Base-by-base conservation (phyloP, 2,797 vertebrate genomes). In the Macroramphosus scolopax region DNA sequence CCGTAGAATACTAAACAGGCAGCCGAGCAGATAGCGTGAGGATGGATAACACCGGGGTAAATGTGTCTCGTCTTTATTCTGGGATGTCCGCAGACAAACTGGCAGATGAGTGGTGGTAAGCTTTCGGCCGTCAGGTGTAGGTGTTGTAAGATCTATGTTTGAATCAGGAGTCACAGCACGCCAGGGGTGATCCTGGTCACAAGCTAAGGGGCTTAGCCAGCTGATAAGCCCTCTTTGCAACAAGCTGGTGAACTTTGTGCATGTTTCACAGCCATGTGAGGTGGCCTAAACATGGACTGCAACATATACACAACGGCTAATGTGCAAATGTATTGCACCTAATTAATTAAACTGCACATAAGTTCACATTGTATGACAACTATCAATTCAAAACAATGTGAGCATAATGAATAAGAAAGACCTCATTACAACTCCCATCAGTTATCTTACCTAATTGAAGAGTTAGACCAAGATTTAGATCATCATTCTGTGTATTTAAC, bases 121-220 rank as follows among this genome's bases (percentile, higher is more conserved):
- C 48, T n/a, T 45, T 7, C 36, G 28, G 46, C 38, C 50, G 46
- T 35, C 50, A 51, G 42, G 60, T 68, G 64, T 25, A 56, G 37
- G 44, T 36, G 59, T 43, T 43, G 15, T 65, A 47, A 69, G 48
- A 53, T 68, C 54, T 51, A 74, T 73, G 57, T 64, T 32, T 41
- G 45, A 43, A 80, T 82, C 72, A 70, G 57, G 49, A 77, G 66
- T 85, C 66, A 34, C 61, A 56, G 80, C 76, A 78, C 63, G 61
- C 77, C 79, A 76, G 47, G 42, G 60, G 51, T 49, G 49, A 37
- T 57, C 41, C 58, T 46, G 62, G 81, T 79, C 79, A 80, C 59
- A 52, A 65, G 77, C 70, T 81, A 63, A 80, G 58, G 77, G 66
- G 76, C 73, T 85, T 78, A 78, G 72, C 69, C 78, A 64, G 58